A percentile compares a stretch with the other conserved stretches of the same genome.
These are phyloP conservation scores for Microctonus brassicae DNA, from an alignment of 2,888 invertebrate genomes.

Conservation along the genomic window DNA sequence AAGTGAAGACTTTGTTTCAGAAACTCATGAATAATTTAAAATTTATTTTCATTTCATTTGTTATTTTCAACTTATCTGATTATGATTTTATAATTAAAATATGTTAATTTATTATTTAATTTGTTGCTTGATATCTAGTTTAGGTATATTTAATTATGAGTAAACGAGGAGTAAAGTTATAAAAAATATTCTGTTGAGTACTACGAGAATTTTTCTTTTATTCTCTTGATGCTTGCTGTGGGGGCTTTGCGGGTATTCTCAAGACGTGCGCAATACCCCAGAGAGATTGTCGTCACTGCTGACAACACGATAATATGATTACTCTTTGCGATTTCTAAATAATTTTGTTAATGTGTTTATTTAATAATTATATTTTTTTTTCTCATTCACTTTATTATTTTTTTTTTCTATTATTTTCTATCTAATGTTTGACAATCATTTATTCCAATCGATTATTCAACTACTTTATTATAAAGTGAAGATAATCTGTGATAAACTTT, in stretches of 20 bases:
- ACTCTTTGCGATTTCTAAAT: background rate
- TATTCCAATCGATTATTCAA: background rate
- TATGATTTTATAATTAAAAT: background rate
- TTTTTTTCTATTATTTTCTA: background rate
- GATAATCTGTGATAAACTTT: background rate
- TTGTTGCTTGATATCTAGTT: background rate
- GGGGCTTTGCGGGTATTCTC: background rate
- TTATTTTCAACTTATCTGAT: background rate
- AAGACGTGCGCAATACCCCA: background rate
- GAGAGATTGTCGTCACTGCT: background rate
- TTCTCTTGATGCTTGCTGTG: background rate
- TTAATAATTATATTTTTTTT: background rate
- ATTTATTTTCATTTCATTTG: background rate
- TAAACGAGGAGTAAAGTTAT: background rate
- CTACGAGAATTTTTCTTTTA: background rate
- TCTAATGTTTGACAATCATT: background rate
- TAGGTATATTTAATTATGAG: background rate
- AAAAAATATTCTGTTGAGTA: background rate
- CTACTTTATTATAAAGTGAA: background rate
- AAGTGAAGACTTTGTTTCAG: background rate
- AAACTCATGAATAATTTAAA: background rate
- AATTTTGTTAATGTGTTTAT: conserved; percentile 20
- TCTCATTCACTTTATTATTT: background rate
- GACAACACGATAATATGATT: conserved; percentile 9
- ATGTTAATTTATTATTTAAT: background rate